Percentiles rank a stretch among this genome's conserved stretches.
These are phyloP conservation scores for Phalacrocorax pelagicus DNA, from an alignment of 2,113 vertebrate genomes.

Conservation along the genomic window DNA sequence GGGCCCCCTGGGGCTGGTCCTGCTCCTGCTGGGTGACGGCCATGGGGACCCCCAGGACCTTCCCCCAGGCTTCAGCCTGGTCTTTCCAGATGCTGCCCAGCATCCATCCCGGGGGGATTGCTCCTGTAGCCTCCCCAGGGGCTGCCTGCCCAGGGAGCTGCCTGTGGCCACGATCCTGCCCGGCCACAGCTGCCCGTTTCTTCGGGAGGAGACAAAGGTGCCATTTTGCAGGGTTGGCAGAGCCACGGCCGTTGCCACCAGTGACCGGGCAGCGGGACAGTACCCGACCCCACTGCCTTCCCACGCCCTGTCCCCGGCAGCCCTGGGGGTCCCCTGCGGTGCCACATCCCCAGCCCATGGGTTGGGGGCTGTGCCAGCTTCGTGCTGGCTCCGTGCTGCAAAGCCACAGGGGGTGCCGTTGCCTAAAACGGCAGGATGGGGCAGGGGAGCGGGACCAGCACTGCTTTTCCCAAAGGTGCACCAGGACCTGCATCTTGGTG, in stretches of 20 bases:
- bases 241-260: not conserved
- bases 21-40: not conserved
- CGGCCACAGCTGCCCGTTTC: not conserved
- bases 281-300: not conserved
- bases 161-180: not conserved
- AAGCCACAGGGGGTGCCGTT: not conserved
- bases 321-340: not conserved
- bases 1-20: rapidly evolving
- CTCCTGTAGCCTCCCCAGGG: rapidly evolving
- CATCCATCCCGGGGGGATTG: rapidly evolving
- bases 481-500: rapidly evolving
- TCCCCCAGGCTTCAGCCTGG: not conserved
- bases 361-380: not conserved
- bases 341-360: not conserved
- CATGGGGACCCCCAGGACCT: not conserved
- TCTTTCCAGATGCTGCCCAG: not conserved
- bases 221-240: slow-evolving; percentile 23
- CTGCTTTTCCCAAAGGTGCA: rapidly evolving
- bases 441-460: not conserved
- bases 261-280: slow-evolving; percentile 27
- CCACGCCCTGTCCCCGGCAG: not conserved
- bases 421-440: not conserved
- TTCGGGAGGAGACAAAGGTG: not conserved
- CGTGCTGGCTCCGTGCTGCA: rapidly evolving
- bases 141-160: not conserved